Percentiles rank a stretch among this genome's conserved stretches.
Evolutionary conservation across 2,888 invertebrate species (phyloP).

Genomic region (Frankliniella fusca): DNA sequence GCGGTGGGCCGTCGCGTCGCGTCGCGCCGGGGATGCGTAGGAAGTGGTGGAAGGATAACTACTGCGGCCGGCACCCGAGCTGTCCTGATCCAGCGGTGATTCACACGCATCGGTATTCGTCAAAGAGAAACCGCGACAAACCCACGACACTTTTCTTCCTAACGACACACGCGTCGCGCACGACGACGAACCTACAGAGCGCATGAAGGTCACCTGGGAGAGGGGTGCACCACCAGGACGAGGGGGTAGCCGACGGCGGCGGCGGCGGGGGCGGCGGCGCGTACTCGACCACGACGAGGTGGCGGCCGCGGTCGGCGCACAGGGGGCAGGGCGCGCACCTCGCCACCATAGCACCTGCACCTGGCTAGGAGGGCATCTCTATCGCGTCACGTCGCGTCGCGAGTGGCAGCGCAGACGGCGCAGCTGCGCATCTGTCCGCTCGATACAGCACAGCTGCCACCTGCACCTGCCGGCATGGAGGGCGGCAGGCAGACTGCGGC

Average conservation of each 20-base stretch:
- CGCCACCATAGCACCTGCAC: neutral
- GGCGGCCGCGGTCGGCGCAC: neutral
- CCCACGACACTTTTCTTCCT: too few relatives aligned
- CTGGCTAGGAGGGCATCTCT: neutral
- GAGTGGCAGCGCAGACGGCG: neutral
- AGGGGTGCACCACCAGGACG: neutral
- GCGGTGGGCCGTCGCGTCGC: neutral
- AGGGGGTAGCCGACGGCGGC: neutral
- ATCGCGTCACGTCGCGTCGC: neutral
- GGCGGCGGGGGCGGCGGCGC: neutral
- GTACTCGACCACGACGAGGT: slow-evolving; percentile 2
- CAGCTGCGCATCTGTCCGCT: too few relatives aligned
- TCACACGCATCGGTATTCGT: too few relatives aligned
- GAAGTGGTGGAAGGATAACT: too few relatives aligned
- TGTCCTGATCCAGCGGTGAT: too few relatives aligned
- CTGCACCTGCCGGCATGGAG: neutral
- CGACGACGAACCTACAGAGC: too few relatives aligned
- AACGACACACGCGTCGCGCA: too few relatives aligned
- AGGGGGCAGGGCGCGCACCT: neutral
- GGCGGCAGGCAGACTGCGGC: neutral
- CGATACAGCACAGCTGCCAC: neutral
- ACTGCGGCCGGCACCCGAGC: too few relatives aligned
- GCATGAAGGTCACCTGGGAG: neutral
- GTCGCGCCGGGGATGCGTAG: too few relatives aligned
- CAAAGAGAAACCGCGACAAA: too few relatives aligned